A percentile compares a stretch with the other conserved stretches of the same genome.
Evolutionary conservation across 2,888 invertebrate genomes (phyloP).

Genomic region (Allophyes oxyacanthae): DNA sequence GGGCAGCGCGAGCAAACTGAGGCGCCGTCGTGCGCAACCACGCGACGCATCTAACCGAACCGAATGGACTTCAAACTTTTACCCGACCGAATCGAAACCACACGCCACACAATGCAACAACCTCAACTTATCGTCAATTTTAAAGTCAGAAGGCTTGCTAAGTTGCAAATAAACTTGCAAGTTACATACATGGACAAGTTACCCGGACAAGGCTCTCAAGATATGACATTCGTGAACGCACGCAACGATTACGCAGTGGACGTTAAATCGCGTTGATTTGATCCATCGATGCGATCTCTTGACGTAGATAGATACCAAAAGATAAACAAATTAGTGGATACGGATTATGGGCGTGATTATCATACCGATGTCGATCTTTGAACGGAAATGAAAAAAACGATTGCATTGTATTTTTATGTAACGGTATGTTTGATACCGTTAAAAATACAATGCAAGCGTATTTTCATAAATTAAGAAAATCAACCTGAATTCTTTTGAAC

Average conservation of each 20-base stretch:
- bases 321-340: constrained; percentile 58
- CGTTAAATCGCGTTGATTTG: constrained; percentile 65
- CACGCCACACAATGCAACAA: constrained; percentile 56
- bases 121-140: constrained; percentile 55
- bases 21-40: constrained; percentile 74
- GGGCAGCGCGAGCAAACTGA: constrained; percentile 86
- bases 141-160: constrained; percentile 75
- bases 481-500: constrained; percentile 60
- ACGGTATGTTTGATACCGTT: constrained; percentile 29
- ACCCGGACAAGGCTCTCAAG: constrained; percentile 81
- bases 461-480: constrained; percentile 50
- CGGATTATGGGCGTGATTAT: constrained; percentile 44
- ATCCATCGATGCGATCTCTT: constrained; percentile 55
- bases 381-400: constrained; percentile 43
- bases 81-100: constrained; percentile 78
- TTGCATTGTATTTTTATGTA: constrained; percentile 52
- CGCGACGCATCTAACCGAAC: constrained; percentile 77
- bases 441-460: too few relatives aligned
- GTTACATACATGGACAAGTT: constrained; percentile 81
- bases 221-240: constrained; percentile 76
- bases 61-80: constrained; percentile 85
- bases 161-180: constrained; percentile 82
- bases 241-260: constrained; percentile 72
- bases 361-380: constrained; percentile 41
- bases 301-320: constrained; percentile 60